A percentile compares a stretch with the other conserved stretches of the same genome.
These are phyloP conservation scores for Chloropsis hardwickii DNA, from an alignment of 2,113 vertebrate genomes.

Conservation along the genomic window DNA sequence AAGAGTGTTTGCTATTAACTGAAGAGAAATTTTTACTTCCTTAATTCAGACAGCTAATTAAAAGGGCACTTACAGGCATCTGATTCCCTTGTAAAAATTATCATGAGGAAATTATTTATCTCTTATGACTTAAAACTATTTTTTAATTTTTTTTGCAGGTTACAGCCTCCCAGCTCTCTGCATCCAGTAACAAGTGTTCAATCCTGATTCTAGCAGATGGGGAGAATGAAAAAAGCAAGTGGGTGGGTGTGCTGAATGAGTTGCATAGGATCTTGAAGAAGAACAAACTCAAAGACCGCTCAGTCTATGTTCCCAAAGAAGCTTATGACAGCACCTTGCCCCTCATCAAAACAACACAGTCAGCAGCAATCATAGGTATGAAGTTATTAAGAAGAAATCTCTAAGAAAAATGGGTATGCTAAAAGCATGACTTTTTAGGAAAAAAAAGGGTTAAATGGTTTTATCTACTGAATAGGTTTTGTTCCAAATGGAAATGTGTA, in stretches of 20 bases:
- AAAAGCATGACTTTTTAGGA: background rate
- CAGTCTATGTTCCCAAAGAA: conserved; percentile 95
- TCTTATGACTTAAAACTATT: background rate
- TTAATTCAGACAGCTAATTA: background rate
- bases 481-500: background rate
- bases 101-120: background rate
- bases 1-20: background rate
- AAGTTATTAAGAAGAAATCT: background rate
- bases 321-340: conserved; percentile 97
- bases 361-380: conserved; percentile 91
- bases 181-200: conserved; percentile 88
- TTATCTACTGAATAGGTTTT: background rate
- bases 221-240: conserved; percentile 93
- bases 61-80: background rate
- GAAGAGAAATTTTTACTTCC: background rate
- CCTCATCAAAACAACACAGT: conserved; percentile 97
- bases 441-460: background rate
- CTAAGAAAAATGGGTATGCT: background rate
- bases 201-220: conserved; percentile 93
- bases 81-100: background rate
- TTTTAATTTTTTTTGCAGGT: conserved; percentile 77
- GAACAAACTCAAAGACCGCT: conserved; percentile 96
- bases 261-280: conserved; percentile 95
- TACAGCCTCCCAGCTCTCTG: conserved; percentile 90
- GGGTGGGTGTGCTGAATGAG: conserved; percentile 92